Evolutionary conservation across 2,888 invertebrate genomes (phyloP).

Genomic region (Chrysolina oricalcia): DNA sequence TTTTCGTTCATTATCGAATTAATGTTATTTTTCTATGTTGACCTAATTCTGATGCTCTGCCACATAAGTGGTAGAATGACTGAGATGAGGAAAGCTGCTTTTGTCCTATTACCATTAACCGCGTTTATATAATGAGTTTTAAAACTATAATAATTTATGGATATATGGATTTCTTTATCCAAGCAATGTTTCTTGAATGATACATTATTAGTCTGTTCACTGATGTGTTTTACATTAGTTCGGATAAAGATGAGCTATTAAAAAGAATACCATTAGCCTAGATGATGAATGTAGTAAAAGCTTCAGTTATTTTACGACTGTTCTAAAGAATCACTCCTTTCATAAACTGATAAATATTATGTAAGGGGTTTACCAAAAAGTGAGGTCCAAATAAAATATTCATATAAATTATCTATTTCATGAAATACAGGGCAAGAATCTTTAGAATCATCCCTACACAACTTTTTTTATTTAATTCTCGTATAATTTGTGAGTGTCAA

Average conservation of each 20-base stretch:
- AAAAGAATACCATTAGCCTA: not conserved
- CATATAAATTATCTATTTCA: no score
- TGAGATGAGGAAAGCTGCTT: not conserved
- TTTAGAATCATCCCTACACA: no score
- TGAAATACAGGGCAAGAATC: no score
- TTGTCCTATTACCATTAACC: not conserved
- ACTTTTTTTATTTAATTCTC: no score
- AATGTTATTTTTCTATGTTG: not conserved
- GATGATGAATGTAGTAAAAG: not conserved
- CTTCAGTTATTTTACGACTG: no score
- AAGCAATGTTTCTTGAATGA: not conserved
- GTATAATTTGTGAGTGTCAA: no score
- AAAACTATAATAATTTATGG: conserved; percentile 5
- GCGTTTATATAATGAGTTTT: not conserved
- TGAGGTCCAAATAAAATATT: no score
- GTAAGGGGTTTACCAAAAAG: no score
- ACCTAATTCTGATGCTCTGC: not conserved
- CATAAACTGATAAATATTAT: no score
- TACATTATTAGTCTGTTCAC: not conserved
- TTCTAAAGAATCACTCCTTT: no score
- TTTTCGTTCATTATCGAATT: not conserved
- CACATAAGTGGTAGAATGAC: not conserved
- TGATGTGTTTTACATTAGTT: no score
- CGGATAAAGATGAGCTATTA: not conserved
- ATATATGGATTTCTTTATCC: not conserved